Percentiles rank a stretch among this genome's conserved stretches.
phyloP scores from a whole-genome alignment of 1,140 invertebrate genomes.

The honey bee (Apis mellifera) region DNA sequence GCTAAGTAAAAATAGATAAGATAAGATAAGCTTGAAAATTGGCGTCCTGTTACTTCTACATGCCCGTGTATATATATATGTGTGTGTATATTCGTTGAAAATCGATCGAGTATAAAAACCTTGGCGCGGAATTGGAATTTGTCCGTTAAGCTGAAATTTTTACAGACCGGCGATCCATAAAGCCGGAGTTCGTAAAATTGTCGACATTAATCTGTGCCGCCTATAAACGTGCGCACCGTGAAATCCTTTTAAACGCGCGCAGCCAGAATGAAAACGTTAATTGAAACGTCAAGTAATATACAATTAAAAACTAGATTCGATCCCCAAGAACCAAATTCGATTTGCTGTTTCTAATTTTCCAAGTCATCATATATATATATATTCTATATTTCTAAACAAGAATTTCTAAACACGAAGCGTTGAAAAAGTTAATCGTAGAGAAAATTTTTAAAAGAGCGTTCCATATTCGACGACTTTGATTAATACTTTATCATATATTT shows the following conservation, averaged over 20 bases:
- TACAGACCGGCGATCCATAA: not conserved
- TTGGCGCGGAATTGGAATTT: not conserved
- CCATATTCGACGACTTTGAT: not conserved
- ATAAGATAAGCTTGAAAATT: too few relatives aligned
- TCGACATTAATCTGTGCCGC: constrained; percentile 33
- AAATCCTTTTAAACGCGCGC: constrained; percentile 33
- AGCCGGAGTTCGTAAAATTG: constrained; percentile 13
- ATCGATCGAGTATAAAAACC: too few relatives aligned
- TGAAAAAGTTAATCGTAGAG: too few relatives aligned
- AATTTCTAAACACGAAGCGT: too few relatives aligned
- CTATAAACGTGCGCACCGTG: constrained; percentile 24
- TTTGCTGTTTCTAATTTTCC: too few relatives aligned
- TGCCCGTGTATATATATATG: too few relatives aligned
- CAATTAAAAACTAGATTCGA: constrained; percentile 15
- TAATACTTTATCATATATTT: not conserved
- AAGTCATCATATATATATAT: too few relatives aligned
- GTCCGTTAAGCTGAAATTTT: constrained; percentile 4
- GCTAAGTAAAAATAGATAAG: too few relatives aligned
- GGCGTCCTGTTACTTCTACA: too few relatives aligned
- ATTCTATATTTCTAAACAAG: too few relatives aligned
- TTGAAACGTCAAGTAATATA: constrained; percentile 17
- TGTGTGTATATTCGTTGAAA: too few relatives aligned
- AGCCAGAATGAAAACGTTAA: constrained; percentile 23
- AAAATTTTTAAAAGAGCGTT: too few relatives aligned
- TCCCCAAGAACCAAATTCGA: not conserved